Percentiles rank a stretch among this genome's conserved stretches.
Conservation (phyloP, 2,113 vertebrate species). For the Trachemys scripta region DNA sequence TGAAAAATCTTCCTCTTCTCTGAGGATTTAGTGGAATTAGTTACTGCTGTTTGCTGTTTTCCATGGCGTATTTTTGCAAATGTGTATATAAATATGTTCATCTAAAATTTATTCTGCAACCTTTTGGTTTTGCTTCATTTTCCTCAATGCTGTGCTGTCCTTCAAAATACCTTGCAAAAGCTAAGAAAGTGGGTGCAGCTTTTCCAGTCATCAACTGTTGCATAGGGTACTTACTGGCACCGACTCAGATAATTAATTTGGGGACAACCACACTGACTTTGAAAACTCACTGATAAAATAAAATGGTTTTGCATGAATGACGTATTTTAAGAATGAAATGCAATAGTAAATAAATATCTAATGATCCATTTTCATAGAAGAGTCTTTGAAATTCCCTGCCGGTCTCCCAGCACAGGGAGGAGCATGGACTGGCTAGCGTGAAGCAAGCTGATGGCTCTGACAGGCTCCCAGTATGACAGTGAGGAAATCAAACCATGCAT, state of each 20-base stretch:
- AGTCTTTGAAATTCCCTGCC: background rate
- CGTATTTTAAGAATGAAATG: background rate
- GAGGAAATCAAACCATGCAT: background rate
- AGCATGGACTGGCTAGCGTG: background rate
- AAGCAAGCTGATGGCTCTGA: background rate
- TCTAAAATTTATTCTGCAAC: constrained; percentile 8
- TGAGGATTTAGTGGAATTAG: constrained; percentile 62
- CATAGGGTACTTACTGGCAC: background rate
- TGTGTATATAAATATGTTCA: background rate
- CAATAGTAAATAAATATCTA: background rate
- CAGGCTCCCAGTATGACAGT: background rate
- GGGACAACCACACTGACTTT: background rate
- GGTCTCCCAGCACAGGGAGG: background rate
- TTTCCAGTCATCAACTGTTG: constrained; percentile 1
- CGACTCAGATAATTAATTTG: background rate
- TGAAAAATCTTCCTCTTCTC: constrained; percentile 8
- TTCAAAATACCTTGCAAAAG: background rate
- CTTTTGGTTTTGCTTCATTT: background rate
- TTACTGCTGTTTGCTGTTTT: constrained; percentile 36
- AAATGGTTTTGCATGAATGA: constrained; percentile 1
- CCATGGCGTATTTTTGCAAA: background rate
- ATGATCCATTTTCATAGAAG: background rate
- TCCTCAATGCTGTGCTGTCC: background rate
- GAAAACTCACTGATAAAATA: background rate
- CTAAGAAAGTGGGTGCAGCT: background rate